Conservation (phyloP, 2,113 vertebrate species). For the Cryptoleucopteryx plumbea region DNA sequence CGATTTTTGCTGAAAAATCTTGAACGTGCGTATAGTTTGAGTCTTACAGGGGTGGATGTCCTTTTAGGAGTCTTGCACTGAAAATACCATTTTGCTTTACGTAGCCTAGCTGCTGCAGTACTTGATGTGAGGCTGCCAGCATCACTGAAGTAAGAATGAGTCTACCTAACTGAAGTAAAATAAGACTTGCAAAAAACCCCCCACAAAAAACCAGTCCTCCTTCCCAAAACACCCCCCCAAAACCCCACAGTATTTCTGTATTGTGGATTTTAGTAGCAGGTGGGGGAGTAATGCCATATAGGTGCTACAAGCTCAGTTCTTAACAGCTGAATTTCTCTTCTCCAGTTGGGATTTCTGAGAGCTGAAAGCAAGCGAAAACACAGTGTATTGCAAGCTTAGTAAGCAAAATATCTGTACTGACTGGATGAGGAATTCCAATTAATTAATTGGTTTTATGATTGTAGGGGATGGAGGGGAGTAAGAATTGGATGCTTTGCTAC, state of each 20-base stretch:
- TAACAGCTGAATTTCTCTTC: background rate
- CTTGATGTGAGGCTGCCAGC: background rate
- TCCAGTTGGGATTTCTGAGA: background rate
- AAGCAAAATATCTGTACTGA: background rate
- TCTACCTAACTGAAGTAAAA: background rate
- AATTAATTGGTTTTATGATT: background rate
- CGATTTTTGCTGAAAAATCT: background rate
- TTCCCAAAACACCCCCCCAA: too few species aligned
- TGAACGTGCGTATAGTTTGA: background rate
- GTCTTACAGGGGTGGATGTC: background rate
- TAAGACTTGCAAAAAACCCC: background rate
- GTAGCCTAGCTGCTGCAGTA: background rate
- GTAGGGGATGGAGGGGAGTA: background rate
- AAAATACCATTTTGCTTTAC: background rate
- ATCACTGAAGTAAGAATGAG: background rate
- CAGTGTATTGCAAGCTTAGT: background rate
- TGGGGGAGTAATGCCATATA: background rate
- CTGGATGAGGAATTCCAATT: background rate
- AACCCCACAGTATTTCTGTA: background rate
- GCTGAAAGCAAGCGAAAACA: background rate
- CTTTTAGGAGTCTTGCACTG: background rate
- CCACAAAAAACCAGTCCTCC: background rate
- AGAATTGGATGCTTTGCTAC: background rate
- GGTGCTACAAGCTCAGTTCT: background rate
- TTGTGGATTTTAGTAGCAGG: background rate